phyloP scores from a whole-genome alignment of 2,888 invertebrate genomes.

The Lottia scabra region DNA sequence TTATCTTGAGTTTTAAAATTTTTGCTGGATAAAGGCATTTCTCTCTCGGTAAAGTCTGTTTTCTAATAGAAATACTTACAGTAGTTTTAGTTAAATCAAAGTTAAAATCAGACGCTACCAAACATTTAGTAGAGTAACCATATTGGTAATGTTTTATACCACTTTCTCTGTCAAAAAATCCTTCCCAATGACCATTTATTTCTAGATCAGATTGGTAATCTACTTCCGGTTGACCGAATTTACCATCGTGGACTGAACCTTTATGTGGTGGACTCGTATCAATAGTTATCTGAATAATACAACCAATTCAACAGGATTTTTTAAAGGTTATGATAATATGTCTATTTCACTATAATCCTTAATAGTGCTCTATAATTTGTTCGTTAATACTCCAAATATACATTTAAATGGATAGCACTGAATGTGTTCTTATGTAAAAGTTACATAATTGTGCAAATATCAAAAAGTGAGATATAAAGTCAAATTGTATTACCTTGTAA shows the following conservation, averaged over 20 bases:
- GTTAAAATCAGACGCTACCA: slow-evolving; percentile 3
- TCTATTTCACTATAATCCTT: no score
- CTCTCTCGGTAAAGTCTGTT: no score
- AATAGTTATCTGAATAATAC: slow-evolving; percentile 42
- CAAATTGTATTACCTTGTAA: slow-evolving; percentile 35
- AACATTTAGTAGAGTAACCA: slow-evolving; percentile 32
- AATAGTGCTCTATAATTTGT: not conserved
- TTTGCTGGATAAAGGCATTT: no score
- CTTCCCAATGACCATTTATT: slow-evolving; percentile 46
- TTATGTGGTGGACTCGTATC: slow-evolving; percentile 47
- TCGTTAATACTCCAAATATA: no score
- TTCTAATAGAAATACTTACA: no score
- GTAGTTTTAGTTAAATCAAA: no score
- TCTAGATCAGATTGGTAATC: slow-evolving; percentile 40
- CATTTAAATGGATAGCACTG: no score
- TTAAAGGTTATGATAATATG: no score
- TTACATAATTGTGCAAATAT: no score
- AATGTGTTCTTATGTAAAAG: no score
- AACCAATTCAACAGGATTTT: no score
- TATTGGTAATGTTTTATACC: slow-evolving; percentile 47
- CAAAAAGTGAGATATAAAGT: not conserved
- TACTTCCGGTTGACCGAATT: slow-evolving; percentile 37
- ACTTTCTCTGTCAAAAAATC: slow-evolving; percentile 55
- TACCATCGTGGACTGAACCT: slow-evolving; percentile 47
- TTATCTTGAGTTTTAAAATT: no score